Conservation (phyloP, 2,113 vertebrate species). For the Myotis lucifugus region DNA sequence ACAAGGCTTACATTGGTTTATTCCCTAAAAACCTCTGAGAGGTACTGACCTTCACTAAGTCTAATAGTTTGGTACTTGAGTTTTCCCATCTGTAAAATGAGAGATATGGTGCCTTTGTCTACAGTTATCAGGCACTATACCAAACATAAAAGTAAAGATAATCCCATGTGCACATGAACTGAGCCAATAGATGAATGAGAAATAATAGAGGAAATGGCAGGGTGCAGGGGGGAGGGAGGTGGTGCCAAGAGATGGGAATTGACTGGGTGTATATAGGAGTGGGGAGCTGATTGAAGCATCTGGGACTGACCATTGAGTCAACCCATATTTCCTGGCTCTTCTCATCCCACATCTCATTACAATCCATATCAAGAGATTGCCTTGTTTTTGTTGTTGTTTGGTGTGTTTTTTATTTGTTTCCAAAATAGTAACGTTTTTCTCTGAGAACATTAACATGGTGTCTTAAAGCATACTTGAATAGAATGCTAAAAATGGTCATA, state of each 20-base stretch:
- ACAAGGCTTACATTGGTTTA: neutral
- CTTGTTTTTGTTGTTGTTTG: too few relatives aligned
- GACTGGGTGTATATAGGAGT: fast-evolving
- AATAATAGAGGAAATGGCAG: neutral
- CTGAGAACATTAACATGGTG: neutral
- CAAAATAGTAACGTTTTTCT: neutral
- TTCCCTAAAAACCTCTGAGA: neutral
- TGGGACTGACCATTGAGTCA: neutral
- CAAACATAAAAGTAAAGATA: neutral
- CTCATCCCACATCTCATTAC: neutral
- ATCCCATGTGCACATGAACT: neutral
- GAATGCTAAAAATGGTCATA: neutral
- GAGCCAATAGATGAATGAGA: neutral
- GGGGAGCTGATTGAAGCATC: neutral
- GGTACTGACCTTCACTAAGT: neutral
- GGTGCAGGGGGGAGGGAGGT: too few relatives aligned
- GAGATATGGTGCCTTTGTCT: neutral
- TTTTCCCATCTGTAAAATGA: neutral
- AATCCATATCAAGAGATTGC: neutral
- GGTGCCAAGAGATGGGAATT: too few relatives aligned
- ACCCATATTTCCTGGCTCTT: neutral
- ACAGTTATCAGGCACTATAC: neutral
- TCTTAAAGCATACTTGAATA: neutral
- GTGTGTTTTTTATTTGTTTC: too few relatives aligned
- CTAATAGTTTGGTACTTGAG: neutral